Base-by-base conservation (phyloP, 2,888 invertebrate genomes). In the Mongoloraphidia duomilia region DNA sequence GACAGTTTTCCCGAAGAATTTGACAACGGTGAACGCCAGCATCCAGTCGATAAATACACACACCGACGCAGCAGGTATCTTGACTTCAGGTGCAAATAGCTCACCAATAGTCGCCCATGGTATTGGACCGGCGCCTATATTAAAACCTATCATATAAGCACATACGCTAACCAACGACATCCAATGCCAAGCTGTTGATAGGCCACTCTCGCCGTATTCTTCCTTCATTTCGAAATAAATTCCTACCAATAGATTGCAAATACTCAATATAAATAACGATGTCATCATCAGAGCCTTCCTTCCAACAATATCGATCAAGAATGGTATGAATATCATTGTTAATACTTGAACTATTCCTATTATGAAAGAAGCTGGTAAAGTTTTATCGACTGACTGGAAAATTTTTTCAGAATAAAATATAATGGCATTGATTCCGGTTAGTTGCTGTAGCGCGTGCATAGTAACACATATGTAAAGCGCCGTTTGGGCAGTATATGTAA, bases 401-500 rank as follows among this genome's bases (percentile, higher is more conserved):
- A 87, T 86, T 46, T 72, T 70, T 50, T 76, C 75, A 0, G 84
- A 80, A 62, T 83, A 85, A 67, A 86, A 85, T 58, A 86, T 82
- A 52, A 86, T 81, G 1, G 84, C 84, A 66, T 86, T 85, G 56
- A 86, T 75, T 50, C 87, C 87, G 49, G 82, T 81, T 60, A 84
- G 76, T 63, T 87, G 86, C 59, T 87, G 87, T 66, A 85, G 83
- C 8, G 72, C 54, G 70, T 75, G 74, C 38, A 75, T 61, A 2
- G 63, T 63, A n/a, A 68, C 50, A 37, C 66, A 60, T 49, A 66
- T 61, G 4, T 62, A 38, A 26, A 65, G 58, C 8, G 62, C 65
- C 49, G 59, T 62, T 49, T 62, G 59, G 5, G 63, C 63, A 9
- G 63, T 59, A 12, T 53, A 59, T 5, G 63, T 59, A 38, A 56